A percentile compares a stretch with the other conserved stretches of the same genome.
Evolutionary conservation across 2,797 vertebrate species (phyloP).

Genomic region (Miichthys miiuy): DNA sequence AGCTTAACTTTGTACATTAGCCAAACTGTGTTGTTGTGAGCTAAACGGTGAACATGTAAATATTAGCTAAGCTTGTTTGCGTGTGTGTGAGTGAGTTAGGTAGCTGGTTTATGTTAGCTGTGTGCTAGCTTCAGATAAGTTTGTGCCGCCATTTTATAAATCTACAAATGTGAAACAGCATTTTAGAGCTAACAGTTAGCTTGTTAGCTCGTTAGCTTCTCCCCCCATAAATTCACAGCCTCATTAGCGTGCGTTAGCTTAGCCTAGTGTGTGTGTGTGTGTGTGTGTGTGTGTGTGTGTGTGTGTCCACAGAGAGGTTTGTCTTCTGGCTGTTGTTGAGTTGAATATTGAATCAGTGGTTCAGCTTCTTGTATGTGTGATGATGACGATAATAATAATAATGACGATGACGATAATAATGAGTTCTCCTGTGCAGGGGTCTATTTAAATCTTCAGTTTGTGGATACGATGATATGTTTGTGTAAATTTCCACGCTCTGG

Average conservation of each 20-base stretch:
- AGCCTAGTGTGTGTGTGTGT: conserved; percentile 8
- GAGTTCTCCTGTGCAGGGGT: conserved; percentile 74
- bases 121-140: neutral
- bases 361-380: conserved; percentile 70
- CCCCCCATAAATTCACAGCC: no score
- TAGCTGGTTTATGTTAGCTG: neutral
- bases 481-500: conserved; percentile 74
- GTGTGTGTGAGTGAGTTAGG: neutral
- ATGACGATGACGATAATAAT: conserved; percentile 64
- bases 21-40: neutral
- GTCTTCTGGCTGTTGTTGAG: conserved; percentile 65
- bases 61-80: neutral
- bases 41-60: neutral
- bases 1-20: neutral
- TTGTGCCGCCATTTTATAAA: neutral
- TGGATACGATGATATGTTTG: conserved; percentile 72
- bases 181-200: conserved; percentile 27
- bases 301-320: conserved; percentile 76
- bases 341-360: conserved; percentile 56
- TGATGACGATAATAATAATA: conserved; percentile 61
- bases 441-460: conserved; percentile 82
- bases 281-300: conserved; percentile 14
- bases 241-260: neutral
- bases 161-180: conserved; percentile 24
- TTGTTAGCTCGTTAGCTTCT: neutral